A percentile compares a stretch with the other conserved stretches of the same genome.
phyloP scores from a whole-genome alignment of 1,140 invertebrate genomes.

The Tyrophagus putrescentiae region DNA sequence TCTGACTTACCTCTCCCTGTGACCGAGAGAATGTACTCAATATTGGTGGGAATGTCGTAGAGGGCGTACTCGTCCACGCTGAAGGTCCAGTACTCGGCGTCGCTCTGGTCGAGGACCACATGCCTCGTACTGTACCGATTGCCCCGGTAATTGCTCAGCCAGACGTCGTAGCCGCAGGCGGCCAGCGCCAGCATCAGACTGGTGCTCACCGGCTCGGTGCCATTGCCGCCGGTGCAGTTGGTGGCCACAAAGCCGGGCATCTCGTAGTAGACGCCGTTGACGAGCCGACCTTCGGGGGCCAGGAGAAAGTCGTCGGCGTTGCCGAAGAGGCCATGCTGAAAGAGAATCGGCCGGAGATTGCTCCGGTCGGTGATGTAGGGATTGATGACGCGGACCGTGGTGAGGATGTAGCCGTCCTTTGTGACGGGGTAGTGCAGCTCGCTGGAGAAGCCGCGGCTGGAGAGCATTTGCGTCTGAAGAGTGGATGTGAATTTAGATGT shows the following conservation, averaged over 20 bases:
- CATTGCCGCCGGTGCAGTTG: constrained; percentile 39
- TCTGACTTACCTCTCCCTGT: constrained; percentile 13
- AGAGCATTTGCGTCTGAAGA: constrained; percentile 23
- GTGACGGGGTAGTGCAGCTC: constrained; percentile 49
- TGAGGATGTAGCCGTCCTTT: constrained; percentile 54
- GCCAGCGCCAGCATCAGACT: constrained; percentile 13
- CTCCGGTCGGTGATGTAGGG: constrained; percentile 1
- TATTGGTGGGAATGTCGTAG: constrained; percentile 38
- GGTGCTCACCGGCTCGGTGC: constrained; percentile 33
- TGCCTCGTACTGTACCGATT: constrained; percentile 35
- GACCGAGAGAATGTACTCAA: constrained; percentile 36
- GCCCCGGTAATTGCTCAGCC: constrained; percentile 39
- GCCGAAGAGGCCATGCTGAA: constrained; percentile 22
- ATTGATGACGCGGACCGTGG: constrained; percentile 47
- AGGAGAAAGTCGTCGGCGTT: constrained; percentile 16
- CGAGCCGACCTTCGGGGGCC: constrained; percentile 38
- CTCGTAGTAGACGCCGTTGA: constrained; percentile 5
- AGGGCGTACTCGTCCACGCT: constrained; percentile 32
- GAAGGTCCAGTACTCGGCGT: constrained; percentile 25
- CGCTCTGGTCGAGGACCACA: constrained; percentile 25
- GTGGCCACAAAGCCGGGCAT: constrained; percentile 36
- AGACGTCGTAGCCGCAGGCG: constrained; percentile 37
- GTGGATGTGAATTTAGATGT: not conserved
- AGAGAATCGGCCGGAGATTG: constrained; percentile 6
- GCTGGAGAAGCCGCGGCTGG: constrained; percentile 42